Base-by-base conservation (phyloP, 1,140 invertebrate species). In the Polypedilum pembai region DNA sequence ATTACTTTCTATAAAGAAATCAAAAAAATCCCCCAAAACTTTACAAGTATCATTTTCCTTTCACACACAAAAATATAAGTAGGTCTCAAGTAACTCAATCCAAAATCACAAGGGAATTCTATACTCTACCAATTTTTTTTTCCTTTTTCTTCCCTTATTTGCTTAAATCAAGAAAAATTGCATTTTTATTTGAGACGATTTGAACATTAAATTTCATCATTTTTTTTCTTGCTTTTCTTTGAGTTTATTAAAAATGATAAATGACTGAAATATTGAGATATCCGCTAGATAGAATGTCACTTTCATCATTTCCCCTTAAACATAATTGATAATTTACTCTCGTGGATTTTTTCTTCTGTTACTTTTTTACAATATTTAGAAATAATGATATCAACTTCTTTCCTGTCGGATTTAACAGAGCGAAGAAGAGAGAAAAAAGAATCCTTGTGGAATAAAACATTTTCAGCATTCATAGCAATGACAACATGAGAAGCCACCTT, bases 171-270 rank as follows among this genome's bases (percentile, higher is more conserved):
- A 15, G 12, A 56, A 56, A 56, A 56, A 56, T n/a, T 56, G 12
- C 45, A 56, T 33, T 33, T 33, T 33, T 33, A 56, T 56, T 56
- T n/a, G 7, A 8, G 10, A 56, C 7, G 45, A 8, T 15, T 56
- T 56, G 8, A 33, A 56, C 12, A 56, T 56, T 56, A 56, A 56
- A 56, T 56, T 56, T 56, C 45, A 56, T 4, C 40, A 41, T 41
- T 45, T 3, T 8, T 1, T 45, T 45, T 10, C 45, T 56, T 56
- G 12, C 12, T 21, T 18, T 20, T 8, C 8, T 69, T 20, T 10
- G 17, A 18, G 65, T 69, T 69, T 69, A 69, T 69, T 69, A 69
- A 69, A 69, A 69, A 69, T 69, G 65, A 69, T 69, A 69, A 69
- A 69, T 69, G 65, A 21, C 17, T 69, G 65, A 69, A 69, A 69